These are phyloP conservation scores for Cerastis rubricosa DNA, from an alignment of 2,888 invertebrate genomes.

Conservation along the genomic window DNA sequence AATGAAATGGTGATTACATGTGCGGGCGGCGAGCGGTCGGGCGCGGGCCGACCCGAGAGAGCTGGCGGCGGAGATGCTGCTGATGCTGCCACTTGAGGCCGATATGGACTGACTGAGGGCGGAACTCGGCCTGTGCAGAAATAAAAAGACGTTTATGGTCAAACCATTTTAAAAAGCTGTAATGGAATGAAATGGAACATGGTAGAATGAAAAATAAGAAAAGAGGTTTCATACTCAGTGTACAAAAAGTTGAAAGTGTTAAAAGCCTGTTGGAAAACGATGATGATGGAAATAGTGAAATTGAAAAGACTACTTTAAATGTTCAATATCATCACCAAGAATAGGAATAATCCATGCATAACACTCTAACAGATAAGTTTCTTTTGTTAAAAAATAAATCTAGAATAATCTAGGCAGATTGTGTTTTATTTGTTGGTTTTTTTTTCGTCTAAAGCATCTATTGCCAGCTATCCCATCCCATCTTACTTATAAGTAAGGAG, in stretches of 20 bases:
- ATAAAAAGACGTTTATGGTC: not conserved
- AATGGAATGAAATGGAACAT: constrained; percentile 2
- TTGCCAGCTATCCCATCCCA: constrained; percentile 17
- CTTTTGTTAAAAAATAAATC: not conserved
- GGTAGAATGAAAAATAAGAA: constrained; percentile 2
- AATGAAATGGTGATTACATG: constrained; percentile 85
- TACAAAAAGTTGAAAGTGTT: constrained; percentile 37
- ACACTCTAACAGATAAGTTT: not conserved
- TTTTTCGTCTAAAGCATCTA: constrained; percentile 12
- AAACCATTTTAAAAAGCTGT: not conserved
- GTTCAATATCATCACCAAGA: not conserved
- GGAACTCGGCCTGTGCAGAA: constrained; percentile 92
- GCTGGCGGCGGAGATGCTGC: constrained; percentile 91
- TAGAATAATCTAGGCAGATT: constrained; percentile 3
- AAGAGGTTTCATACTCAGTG: constrained; percentile 20
- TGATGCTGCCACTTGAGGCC: constrained; percentile 91
- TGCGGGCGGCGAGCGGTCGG: constrained; percentile 93
- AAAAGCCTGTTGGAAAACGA: constrained; percentile 35
- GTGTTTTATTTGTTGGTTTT: not conserved
- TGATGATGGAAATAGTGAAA: constrained; percentile 29
- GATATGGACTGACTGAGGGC: constrained; percentile 95
- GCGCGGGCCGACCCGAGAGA: constrained; percentile 90
- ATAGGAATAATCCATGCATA: constrained; percentile 13
- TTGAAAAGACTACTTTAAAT: constrained; percentile 17
- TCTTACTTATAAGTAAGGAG: constrained; percentile 17